These are phyloP conservation scores for Cyprinus carpio DNA, from an alignment of 2,113 vertebrate species.

Conservation along the genomic window DNA sequence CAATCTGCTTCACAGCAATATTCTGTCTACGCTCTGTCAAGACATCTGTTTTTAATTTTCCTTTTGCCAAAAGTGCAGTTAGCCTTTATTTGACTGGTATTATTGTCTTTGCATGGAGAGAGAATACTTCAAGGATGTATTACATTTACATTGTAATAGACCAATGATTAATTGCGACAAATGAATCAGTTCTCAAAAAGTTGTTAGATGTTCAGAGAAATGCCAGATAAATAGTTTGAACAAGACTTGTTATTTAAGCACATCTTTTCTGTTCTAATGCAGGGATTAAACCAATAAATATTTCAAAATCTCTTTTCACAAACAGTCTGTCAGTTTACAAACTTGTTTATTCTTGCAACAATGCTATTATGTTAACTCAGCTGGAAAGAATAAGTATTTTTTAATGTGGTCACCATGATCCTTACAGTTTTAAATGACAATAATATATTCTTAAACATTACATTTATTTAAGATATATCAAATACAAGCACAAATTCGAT, in stretches of 20 bases:
- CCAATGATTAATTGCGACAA: not conserved
- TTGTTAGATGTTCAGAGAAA: not conserved
- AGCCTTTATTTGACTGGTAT: constrained; percentile 35
- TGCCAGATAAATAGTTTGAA: not conserved
- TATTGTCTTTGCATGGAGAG: constrained; percentile 19
- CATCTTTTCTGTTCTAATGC: constrained; percentile 11
- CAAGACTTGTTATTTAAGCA: not conserved
- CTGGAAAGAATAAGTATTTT: not conserved
- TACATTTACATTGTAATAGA: not conserved
- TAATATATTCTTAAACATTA: not conserved
- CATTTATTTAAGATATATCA: not conserved
- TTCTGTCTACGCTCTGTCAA: constrained; percentile 38
- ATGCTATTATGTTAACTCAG: not conserved
- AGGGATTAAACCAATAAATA: constrained; percentile 13
- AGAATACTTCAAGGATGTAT: not conserved
- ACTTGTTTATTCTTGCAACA: not conserved
- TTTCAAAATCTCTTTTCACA: constrained; percentile 18
- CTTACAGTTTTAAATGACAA: not conserved
- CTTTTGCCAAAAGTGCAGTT: constrained; percentile 46
- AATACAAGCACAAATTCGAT: too few relatives aligned
- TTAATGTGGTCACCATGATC: not conserved
- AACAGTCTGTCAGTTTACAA: not conserved
- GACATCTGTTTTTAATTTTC: constrained; percentile 52
- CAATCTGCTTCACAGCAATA: constrained; percentile 33
- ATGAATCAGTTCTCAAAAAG: not conserved